Base-by-base conservation (phyloP, 2,797 vertebrate genomes). In the Manis pentadactyla region DNA sequence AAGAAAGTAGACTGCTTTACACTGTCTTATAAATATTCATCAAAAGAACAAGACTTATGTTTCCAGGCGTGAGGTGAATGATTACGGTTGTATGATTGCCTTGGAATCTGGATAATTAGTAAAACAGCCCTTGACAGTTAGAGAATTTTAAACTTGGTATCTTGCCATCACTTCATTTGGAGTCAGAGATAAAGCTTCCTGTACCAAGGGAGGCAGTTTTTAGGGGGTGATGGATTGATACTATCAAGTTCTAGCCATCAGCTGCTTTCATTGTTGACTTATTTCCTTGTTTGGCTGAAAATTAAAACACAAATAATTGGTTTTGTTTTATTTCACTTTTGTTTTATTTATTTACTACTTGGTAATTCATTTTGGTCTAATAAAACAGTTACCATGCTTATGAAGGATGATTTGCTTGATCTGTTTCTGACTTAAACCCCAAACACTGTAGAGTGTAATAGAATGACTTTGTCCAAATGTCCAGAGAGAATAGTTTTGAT, bases 21-120 rank as follows among this genome's bases (percentile, higher is more conserved):
- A 99, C 99, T 98, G 98, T 98, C 98, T 99, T 99, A 99, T 99
- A 99, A 99, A 99, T 99, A 99, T 99, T 99, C 99, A 99, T 99
- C 98, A 99, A 98, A 98, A 98, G 98, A 99, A 99, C 98, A 98
- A 97, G 98, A 99, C 98, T 99, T 98, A 98, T 98, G 99, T 99
- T 99, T 98, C 98, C 97, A 98, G 98, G 99, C 98, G 97, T 99
- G 99, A 99, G 98, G 98, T 98, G 99, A 99, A 99, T 99, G 99
- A 99, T 99, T 99, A 99, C 98, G 97, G 98, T 98, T 97, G 98
- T 99, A 99, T 99, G 98, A 99, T 99, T 99, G 98, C 98, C 98
- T 99, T 97, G 97, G 98, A 99, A 99, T 98, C 98, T 97, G 97
- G 98, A 98, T 99, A 99, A 99, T 99, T 99, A 99, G 98, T 98